phyloP scores from a whole-genome alignment of 2,888 invertebrate species.

The Caradrina clavipalpis region DNA sequence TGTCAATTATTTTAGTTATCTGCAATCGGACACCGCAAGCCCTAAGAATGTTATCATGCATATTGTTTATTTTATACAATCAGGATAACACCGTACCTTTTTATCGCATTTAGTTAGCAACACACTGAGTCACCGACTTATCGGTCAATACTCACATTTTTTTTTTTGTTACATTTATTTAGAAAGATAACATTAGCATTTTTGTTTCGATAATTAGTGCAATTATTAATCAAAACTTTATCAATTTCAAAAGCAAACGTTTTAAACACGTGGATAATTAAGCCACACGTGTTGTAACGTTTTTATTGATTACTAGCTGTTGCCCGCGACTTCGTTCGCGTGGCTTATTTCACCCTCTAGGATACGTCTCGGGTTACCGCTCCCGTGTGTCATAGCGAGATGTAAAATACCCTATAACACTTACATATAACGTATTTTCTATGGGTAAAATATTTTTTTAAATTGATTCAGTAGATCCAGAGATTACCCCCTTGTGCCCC shows the following conservation, averaged over 20 bases:
- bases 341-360: too few species aligned
- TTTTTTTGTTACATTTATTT: background rate
- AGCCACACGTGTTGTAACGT: background rate
- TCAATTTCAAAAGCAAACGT: background rate
- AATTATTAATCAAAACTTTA: background rate
- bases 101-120: conserved; percentile 5
- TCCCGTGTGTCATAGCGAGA: too few species aligned
- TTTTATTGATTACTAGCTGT: conserved; percentile 2
- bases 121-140: conserved; percentile 26
- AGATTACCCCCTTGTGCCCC: too few species aligned
- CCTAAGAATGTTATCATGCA: conserved; percentile 4
- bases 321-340: too few species aligned
- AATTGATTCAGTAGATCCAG: too few species aligned
- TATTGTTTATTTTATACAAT: conserved; percentile 9
- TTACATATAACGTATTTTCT: too few species aligned
- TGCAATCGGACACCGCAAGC: background rate
- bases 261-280: background rate
- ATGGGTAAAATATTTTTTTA: too few species aligned
- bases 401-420: too few species aligned
- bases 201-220: background rate
- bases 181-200: background rate
- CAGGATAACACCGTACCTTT: conserved; percentile 3
- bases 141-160: conserved; percentile 15
- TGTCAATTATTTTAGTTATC: background rate
- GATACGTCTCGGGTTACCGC: too few species aligned